phyloP scores from a whole-genome alignment of 2,797 vertebrate species.

The Pitangus sulphuratus region DNA sequence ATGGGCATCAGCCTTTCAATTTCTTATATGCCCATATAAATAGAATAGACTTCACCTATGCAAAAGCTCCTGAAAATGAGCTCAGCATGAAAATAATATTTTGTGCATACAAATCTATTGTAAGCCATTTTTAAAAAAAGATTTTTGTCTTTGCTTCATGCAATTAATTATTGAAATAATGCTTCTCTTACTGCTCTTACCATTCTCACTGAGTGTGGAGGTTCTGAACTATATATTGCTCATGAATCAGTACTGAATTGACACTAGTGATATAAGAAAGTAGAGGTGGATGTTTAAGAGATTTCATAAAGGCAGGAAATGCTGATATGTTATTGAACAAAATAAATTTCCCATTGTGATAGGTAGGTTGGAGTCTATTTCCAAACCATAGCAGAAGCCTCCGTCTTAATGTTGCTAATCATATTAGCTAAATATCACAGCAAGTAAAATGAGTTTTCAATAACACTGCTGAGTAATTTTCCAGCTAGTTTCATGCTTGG shows the following conservation, averaged over 20 bases:
- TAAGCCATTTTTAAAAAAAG: neutral
- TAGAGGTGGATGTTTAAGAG: neutral
- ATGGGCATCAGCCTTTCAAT: neutral
- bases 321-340: neutral
- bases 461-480: constrained; percentile 62
- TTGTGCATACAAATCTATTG: neutral
- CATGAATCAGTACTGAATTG: neutral
- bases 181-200: neutral
- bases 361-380: constrained; percentile 3
- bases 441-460: constrained; percentile 61
- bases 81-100: neutral
- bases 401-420: constrained; percentile 14
- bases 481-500: constrained; percentile 49
- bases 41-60: neutral
- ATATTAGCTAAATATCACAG: constrained; percentile 57
- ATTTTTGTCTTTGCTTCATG: neutral
- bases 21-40: neutral
- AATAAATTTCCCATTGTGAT: constrained; percentile 16
- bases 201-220: neutral
- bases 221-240: neutral
- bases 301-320: neutral
- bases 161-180: constrained; percentile 29
- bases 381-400: constrained; percentile 30
- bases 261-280: neutral
- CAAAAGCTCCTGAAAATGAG: neutral